A percentile compares a stretch with the other conserved stretches of the same genome.
Evolutionary conservation across 2,888 invertebrate genomes (phyloP).

Genomic region (Nineta flava): DNA sequence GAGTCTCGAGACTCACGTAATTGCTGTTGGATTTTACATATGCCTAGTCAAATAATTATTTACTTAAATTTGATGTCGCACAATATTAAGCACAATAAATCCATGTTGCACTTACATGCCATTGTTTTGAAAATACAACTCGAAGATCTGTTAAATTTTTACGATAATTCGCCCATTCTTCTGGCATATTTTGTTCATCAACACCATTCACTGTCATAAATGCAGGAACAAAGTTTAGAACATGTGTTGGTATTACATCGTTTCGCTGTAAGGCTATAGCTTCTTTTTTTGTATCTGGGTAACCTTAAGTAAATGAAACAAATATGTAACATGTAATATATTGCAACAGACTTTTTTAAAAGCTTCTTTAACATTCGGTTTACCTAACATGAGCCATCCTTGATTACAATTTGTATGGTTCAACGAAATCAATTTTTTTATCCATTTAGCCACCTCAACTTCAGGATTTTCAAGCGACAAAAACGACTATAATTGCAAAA

Average conservation of each 20-base stretch:
- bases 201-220: conserved; percentile 24
- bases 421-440: not conserved
- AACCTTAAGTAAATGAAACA: conserved; percentile 18
- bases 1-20: too few relatives aligned
- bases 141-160: conserved; percentile 23
- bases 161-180: conserved; percentile 23
- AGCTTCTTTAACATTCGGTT: not conserved
- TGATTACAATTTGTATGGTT: not conserved
- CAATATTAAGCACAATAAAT: too few relatives aligned
- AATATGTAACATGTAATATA: not conserved
- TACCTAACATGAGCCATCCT: not conserved
- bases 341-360: not conserved
- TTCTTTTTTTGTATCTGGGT: conserved; percentile 29
- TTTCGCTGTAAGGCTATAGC: conserved; percentile 27
- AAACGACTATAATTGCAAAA: too few relatives aligned
- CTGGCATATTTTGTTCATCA: conserved; percentile 22
- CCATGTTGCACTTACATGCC: conserved; percentile 21
- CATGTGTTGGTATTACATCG: conserved; percentile 35
- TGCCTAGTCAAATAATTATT: too few relatives aligned
- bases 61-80: too few relatives aligned
- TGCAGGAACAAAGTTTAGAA: conserved; percentile 31
- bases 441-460: not conserved
- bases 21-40: too few relatives aligned
- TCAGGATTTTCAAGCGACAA: too few relatives aligned
- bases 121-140: conserved; percentile 22